phyloP scores from a whole-genome alignment of 2,797 vertebrate species.

The Epinephelus coioides region DNA sequence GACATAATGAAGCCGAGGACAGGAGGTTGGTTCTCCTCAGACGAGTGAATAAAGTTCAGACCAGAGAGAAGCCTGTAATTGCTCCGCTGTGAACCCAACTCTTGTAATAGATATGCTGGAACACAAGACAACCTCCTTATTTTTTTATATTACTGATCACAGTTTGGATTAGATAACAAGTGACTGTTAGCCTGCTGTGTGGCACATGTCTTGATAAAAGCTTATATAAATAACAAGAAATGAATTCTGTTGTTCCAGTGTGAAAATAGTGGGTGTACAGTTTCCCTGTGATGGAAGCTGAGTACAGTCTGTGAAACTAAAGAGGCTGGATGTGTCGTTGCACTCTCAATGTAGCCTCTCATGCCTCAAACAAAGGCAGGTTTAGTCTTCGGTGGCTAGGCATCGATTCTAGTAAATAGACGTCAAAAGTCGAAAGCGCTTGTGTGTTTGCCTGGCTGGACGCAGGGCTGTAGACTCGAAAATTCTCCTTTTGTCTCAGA shows the following conservation, averaged over 20 bases:
- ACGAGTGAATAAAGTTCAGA: constrained; percentile 5
- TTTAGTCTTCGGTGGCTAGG: constrained; percentile 38
- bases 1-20: constrained; percentile 25
- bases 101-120: not conserved
- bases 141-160: not conserved
- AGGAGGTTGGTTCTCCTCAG: constrained; percentile 24
- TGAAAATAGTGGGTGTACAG: constrained; percentile 3
- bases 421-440: constrained; percentile 19
- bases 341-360: constrained; percentile 1
- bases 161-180: not conserved
- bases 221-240: not conserved
- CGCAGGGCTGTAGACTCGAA: constrained; percentile 37
- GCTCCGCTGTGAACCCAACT: not conserved
- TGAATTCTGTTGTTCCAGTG: not conserved
- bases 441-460: constrained; percentile 35
- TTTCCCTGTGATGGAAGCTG: constrained; percentile 17
- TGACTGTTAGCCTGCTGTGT: not conserved
- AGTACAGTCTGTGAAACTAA: constrained; percentile 41
- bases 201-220: not conserved
- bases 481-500: constrained; percentile 33
- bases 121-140: not conserved
- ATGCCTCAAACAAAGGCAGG: constrained; percentile 34
- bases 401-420: constrained; percentile 47
- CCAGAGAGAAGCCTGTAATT: not conserved
- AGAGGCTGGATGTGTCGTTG: constrained; percentile 37